Percentiles rank a stretch among this genome's conserved stretches.
phyloP scores from a whole-genome alignment of 2,113 vertebrate species.

The Limnothrissa miodon region DNA sequence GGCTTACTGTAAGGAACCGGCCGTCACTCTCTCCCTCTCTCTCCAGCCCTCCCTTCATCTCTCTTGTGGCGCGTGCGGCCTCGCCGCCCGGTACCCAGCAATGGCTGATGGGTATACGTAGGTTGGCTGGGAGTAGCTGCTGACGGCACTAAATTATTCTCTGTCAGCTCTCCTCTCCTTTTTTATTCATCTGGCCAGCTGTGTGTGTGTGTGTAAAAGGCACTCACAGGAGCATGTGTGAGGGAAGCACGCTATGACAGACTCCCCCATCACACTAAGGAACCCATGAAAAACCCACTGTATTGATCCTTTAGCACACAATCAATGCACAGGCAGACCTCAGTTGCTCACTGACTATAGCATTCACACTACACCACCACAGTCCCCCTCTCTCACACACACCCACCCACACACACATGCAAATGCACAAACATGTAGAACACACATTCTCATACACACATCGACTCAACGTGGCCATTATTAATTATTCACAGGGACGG shows the following conservation, averaged over 20 bases:
- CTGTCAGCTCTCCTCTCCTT: slow-evolving; percentile 23
- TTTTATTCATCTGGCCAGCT: slow-evolving; percentile 26
- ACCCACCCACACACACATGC: slow-evolving; percentile 11
- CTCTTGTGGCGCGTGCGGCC: neutral
- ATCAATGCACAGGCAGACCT: slow-evolving; percentile 31
- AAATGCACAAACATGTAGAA: slow-evolving; percentile 8
- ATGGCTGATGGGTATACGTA: slow-evolving; percentile 37
- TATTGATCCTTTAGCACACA: slow-evolving; percentile 49
- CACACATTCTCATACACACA: slow-evolving; percentile 1
- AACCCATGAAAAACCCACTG: slow-evolving; percentile 16
- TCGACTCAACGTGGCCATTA: neutral
- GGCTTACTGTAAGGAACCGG: slow-evolving; percentile 22
- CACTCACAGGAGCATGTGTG: neutral
- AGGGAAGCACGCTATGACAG: neutral
- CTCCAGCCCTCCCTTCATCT: neutral
- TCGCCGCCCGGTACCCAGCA: neutral
- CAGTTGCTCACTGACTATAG: neutral
- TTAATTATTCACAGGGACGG: neutral
- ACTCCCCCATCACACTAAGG: neutral
- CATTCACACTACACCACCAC: neutral
- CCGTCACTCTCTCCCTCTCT: neutral
- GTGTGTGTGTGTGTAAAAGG: neutral
- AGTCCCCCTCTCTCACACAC: neutral
- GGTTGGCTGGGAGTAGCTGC: slow-evolving; percentile 31
- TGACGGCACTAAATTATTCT: slow-evolving; percentile 23